phyloP scores from a whole-genome alignment of 64 coral and sea anemone genomes.

The Astreopora myriophthalma region DNA sequence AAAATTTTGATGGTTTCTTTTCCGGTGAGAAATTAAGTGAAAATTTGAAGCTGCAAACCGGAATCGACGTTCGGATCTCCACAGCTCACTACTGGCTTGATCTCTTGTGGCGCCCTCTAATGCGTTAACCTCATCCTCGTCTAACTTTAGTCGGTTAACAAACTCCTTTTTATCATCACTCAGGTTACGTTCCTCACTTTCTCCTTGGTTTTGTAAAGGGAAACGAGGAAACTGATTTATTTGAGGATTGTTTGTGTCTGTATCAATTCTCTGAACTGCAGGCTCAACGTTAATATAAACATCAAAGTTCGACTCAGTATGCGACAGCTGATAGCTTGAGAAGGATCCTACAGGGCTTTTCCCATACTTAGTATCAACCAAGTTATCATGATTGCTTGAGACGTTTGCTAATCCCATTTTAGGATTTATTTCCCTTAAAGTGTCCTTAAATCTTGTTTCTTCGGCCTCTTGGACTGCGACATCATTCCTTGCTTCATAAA shows the following conservation, averaged over 20 bases:
- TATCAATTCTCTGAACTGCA: neutral
- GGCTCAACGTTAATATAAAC: neutral
- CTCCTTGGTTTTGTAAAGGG: neutral
- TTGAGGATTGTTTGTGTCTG: neutral
- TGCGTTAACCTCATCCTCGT: neutral
- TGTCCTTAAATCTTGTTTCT: slow-evolving; percentile 21
- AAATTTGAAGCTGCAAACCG: slow-evolving; percentile 45
- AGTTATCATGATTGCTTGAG: neutral
- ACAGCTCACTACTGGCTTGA: neutral
- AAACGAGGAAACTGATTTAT: neutral
- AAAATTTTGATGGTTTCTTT: slow-evolving; percentile 25
- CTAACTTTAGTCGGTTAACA: neutral
- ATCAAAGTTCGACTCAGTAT: neutral
- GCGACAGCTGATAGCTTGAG: slow-evolving; percentile 19
- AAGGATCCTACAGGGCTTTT: slow-evolving; percentile 29
- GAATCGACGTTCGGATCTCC: slow-evolving; percentile 3
- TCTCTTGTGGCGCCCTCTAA: slow-evolving; percentile 28
- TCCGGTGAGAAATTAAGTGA: slow-evolving; percentile 1
- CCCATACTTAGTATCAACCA: slow-evolving; percentile 44
- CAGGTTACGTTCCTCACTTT: neutral
- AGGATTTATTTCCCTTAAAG: slow-evolving; percentile 22
- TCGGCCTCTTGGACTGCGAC: neutral
- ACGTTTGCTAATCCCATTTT: slow-evolving; percentile 35
- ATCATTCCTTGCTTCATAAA: slow-evolving; percentile 50
- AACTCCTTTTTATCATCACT: neutral